Conservation (phyloP, 2,113 vertebrate genomes). For the Dipodomys ordii region DNA sequence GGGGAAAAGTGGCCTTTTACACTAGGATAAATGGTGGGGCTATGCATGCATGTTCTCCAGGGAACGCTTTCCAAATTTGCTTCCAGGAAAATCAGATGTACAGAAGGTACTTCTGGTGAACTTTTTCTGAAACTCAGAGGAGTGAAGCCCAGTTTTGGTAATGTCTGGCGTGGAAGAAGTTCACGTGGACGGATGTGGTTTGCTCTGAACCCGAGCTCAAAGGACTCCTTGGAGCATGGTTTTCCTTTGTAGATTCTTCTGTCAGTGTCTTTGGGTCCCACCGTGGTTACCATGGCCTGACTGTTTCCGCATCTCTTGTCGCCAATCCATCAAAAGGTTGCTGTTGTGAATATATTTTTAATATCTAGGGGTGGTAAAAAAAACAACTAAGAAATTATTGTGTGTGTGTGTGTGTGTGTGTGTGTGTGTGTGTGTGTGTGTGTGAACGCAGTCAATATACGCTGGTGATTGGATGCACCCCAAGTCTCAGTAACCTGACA, state of each 20-base stretch:
- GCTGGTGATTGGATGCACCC: background rate
- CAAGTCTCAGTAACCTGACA: background rate
- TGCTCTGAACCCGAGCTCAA: background rate
- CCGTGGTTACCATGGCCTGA: background rate
- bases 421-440: too few relatives aligned
- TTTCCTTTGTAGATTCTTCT: background rate
- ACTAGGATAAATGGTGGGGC: constrained; percentile 52
- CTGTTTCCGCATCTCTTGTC: background rate
- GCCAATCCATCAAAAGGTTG: background rate
- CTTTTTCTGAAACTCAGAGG: background rate
- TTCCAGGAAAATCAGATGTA: constrained; percentile 46
- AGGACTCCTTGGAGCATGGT: background rate
- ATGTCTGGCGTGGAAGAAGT: background rate
- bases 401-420: background rate
- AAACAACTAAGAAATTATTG: background rate
- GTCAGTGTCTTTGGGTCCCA: background rate
- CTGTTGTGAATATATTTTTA: background rate
- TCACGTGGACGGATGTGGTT: background rate
- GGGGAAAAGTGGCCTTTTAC: constrained; percentile 61
- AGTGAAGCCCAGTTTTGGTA: background rate
- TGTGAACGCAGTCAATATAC: too few relatives aligned
- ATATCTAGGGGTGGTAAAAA: background rate
- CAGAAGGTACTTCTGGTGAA: background rate
- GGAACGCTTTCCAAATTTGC: constrained; percentile 10
- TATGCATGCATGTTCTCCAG: background rate